These are phyloP conservation scores for Notamacropus eugenii DNA, from an alignment of 2,797 vertebrate genomes.

Conservation along the genomic window DNA sequence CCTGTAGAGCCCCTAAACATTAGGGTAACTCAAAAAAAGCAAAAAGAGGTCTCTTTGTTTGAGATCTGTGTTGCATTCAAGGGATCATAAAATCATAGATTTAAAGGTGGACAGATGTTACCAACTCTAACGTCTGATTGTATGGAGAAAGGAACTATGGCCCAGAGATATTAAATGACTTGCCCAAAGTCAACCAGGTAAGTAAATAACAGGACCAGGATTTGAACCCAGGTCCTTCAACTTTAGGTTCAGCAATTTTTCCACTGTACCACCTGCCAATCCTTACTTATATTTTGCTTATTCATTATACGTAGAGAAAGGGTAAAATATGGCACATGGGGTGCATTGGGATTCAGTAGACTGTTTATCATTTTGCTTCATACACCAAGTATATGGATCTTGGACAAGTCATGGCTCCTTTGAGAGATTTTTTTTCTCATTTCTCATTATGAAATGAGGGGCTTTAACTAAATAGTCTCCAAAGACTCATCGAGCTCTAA, in stretches of 20 bases:
- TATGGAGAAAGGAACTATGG: not conserved
- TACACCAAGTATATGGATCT: not conserved
- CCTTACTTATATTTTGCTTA: not conserved
- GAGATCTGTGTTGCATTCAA: not conserved
- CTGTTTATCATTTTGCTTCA: not conserved
- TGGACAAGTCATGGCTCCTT: not conserved
- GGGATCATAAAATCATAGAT: not conserved
- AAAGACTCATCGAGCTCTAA: not conserved
- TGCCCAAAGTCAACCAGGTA: not conserved
- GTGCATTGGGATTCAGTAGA: not conserved
- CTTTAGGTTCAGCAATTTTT: not conserved
- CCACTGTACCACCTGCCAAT: not conserved
- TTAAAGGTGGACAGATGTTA: not conserved
- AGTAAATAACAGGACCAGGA: not conserved
- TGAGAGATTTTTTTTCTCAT: not conserved
- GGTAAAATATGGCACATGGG: not conserved
- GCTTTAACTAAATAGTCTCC: not conserved
- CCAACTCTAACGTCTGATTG: not conserved
- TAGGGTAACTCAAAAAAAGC: slow-evolving; percentile 3
- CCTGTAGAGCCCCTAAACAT: not conserved
- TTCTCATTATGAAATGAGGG: not conserved
- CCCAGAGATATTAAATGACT: not conserved
- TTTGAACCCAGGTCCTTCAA: not conserved
- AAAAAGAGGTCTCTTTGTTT: not conserved
- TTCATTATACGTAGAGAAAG: not conserved